phyloP scores from a whole-genome alignment of 1,140 invertebrate species.

The Zaprionus ghesquierei region DNA sequence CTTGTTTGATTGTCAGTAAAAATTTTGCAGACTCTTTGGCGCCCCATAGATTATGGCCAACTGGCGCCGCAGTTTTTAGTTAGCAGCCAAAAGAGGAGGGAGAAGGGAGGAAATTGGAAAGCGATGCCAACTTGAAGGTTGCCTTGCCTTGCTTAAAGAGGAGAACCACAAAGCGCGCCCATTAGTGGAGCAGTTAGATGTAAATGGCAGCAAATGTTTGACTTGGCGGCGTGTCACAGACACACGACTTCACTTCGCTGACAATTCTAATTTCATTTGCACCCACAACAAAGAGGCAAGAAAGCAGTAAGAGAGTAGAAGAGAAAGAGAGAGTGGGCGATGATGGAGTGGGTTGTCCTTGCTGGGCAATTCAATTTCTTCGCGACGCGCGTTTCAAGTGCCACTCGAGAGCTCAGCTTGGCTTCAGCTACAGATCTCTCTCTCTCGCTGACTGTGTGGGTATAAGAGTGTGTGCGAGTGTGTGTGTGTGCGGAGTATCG shows the following conservation, averaged over 20 bases:
- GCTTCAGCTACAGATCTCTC: constrained; percentile 56
- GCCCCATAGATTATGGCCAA: constrained; percentile 71
- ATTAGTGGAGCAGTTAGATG: constrained; percentile 56
- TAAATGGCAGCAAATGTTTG: constrained; percentile 60
- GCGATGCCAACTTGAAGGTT: constrained; percentile 16
- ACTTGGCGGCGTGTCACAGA: constrained; percentile 57
- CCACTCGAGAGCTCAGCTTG: constrained; percentile 38
- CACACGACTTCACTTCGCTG: constrained; percentile 55
- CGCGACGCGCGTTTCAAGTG: constrained; percentile 56
- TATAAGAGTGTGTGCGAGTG: background rate
- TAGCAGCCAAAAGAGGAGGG: background rate
- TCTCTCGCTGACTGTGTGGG: background rate
- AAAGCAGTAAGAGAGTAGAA: background rate
- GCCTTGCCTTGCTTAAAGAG: constrained; percentile 57
- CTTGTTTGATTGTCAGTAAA: constrained; percentile 70
- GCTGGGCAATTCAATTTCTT: constrained; percentile 74
- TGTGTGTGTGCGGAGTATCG: constrained; percentile 1
- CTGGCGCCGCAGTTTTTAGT: constrained; percentile 59
- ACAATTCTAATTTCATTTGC: constrained; percentile 80
- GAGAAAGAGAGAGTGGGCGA: background rate
- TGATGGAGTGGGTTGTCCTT: background rate
- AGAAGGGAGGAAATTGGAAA: background rate
- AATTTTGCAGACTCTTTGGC: constrained; percentile 77
- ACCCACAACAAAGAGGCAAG: constrained; percentile 36
- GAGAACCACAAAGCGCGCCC: constrained; percentile 51